phyloP scores from a whole-genome alignment of 1,140 invertebrate genomes.

The Cardiocondyla obscurior region DNA sequence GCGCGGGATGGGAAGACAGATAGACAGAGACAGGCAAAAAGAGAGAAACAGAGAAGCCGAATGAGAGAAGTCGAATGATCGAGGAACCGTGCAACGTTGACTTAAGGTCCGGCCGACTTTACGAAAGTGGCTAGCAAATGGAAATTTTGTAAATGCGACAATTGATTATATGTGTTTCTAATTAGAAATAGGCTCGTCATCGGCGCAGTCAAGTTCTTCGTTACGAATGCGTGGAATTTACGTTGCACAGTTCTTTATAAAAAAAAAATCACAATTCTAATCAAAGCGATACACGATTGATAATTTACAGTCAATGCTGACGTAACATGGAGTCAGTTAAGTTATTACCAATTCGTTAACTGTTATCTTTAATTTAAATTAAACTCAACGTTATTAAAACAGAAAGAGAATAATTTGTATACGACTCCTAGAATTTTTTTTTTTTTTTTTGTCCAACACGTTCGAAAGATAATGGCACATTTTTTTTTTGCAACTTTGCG shows the following conservation, averaged over 20 bases:
- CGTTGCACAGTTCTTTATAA: slow-evolving; percentile 31
- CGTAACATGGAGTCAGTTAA: not conserved
- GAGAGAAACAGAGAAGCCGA: slow-evolving; percentile 64
- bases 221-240: slow-evolving; percentile 16
- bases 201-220: not conserved
- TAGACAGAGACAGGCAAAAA: slow-evolving; percentile 39
- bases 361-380: not conserved
- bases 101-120: slow-evolving; percentile 32
- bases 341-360: not conserved
- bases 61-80: slow-evolving; percentile 58
- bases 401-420: not conserved
- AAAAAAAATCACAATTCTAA: slow-evolving; percentile 21
- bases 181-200: slow-evolving; percentile 62
- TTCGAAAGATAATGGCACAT: not conserved
- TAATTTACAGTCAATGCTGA: not conserved
- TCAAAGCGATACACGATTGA: slow-evolving; percentile 19
- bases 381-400: not conserved
- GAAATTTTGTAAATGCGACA: not conserved
- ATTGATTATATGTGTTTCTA: not conserved
- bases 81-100: slow-evolving; percentile 44
- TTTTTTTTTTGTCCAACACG: not conserved
- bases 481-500: slow-evolving; percentile 9
- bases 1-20: slow-evolving; percentile 49
- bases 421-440: not conserved
- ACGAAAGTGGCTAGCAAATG: not conserved